These are phyloP conservation scores for Thalassophryne amazonica DNA, from an alignment of 2,797 vertebrate species.

Conservation along the genomic window DNA sequence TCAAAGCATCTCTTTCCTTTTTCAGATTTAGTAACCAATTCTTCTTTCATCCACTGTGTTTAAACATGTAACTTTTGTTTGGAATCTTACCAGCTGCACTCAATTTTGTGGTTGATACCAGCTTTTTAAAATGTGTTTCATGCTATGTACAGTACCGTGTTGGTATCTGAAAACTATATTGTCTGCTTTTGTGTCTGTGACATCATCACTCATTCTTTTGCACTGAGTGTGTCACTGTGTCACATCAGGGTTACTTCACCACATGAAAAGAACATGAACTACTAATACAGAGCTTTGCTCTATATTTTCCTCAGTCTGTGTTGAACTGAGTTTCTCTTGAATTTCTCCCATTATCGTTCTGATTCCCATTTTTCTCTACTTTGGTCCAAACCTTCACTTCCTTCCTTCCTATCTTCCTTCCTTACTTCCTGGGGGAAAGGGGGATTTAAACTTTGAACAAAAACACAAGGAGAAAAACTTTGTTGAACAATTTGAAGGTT, in stretches of 20 bases:
- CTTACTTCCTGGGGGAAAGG: constrained; percentile 42
- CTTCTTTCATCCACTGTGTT: not conserved
- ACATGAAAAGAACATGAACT: constrained; percentile 51
- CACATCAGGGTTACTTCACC: constrained; percentile 42
- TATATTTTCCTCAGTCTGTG: constrained; percentile 4
- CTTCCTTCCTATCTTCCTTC: constrained; percentile 1
- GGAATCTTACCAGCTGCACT: constrained; percentile 33
- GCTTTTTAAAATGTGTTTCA: constrained; percentile 21
- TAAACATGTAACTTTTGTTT: constrained; percentile 16
- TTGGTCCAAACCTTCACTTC: constrained; percentile 16
- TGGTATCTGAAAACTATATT: constrained; percentile 45
- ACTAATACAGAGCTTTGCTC: constrained; percentile 17
- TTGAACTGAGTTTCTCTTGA: constrained; percentile 29
- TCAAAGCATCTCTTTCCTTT: not conserved
- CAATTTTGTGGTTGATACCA: constrained; percentile 11
- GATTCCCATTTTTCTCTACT: constrained; percentile 38
- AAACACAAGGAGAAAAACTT: constrained; percentile 53
- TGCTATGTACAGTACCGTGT: constrained; percentile 12
- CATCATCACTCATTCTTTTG: constrained; percentile 42
- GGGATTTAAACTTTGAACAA: constrained; percentile 66
- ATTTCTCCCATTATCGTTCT: constrained; percentile 11
- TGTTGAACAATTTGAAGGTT: constrained; percentile 64
- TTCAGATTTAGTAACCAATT: not conserved
- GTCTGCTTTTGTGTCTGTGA: constrained; percentile 35
- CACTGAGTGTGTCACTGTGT: constrained; percentile 27